Evolutionary conservation across 2,113 vertebrate genomes (phyloP), one percentile per base, ranked within the genome.

Genomic region (Apus apus): DNA sequence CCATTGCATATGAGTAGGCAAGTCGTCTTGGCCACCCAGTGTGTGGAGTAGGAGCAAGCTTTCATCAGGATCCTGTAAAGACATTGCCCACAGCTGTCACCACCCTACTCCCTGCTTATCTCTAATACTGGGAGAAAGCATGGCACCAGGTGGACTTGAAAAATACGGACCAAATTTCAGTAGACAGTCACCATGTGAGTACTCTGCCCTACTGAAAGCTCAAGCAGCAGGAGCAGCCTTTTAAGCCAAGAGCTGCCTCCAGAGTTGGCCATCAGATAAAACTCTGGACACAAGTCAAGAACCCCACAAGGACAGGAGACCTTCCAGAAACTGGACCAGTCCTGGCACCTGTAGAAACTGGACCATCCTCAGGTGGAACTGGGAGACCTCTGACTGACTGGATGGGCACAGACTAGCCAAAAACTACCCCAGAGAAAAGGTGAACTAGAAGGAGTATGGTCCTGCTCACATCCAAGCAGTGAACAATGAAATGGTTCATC

Each of bases 51-150:
- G 76, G 97, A 98, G 71, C 98, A 98, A 74, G 89, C 88, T 95
- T 97, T 98, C 71, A 98, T 97, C 66, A 97, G 94, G 46, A 98
- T 81, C 81, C 98, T 98, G 94, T 14, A 65, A 96, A 43, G 53
- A 80, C 15, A 73, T 62, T 32, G 45, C 7, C 40, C 29, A 9
- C 0, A 4, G 81, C 62, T 89, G 81, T 94, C 36, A 58, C 23
- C 43, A 32, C 29, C 32, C 46, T 67, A n/a, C 46, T 77, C 30
- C 68, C 30, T 4, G 4, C 22, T 62, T 43, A 53, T 30, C 50
- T n/a, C 54, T 46, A 64, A 30, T 11, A 8, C 19, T 25, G 34
- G 22, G 21, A 70, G 36, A 61, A 79, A 66, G 50, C 0, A 0
- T 30, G 23, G 60, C 60, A 71, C 13, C 23, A 26, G 30, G 16